phyloP scores from a whole-genome alignment of 2,113 vertebrate species.

The Myiopsitta monachus region DNA sequence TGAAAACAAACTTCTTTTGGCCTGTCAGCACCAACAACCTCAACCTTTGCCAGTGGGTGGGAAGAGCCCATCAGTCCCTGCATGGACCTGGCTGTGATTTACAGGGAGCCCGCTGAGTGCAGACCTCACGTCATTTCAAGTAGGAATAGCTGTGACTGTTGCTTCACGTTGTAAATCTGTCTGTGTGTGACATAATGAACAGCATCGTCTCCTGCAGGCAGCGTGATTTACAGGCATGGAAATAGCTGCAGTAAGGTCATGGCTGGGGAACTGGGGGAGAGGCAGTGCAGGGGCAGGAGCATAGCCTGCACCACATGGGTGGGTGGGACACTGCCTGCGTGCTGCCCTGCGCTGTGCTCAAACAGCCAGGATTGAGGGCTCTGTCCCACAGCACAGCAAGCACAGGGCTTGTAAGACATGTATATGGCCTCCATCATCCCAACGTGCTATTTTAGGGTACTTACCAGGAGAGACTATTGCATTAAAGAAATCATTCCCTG shows the following conservation, averaged over 20 bases:
- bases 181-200: neutral
- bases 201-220: neutral
- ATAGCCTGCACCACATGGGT: neutral
- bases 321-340: accelerated
- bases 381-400: neutral
- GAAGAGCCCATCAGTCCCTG: neutral
- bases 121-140: neutral
- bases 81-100: neutral
- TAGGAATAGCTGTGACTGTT: neutral
- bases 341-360: neutral
- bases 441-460: neutral
- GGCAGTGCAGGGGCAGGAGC: accelerated
- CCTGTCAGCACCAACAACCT: neutral
- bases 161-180: conserved; percentile 16
- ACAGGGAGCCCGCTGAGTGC: accelerated
- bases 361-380: neutral
- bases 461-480: neutral
- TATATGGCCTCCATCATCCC: neutral
- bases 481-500: neutral
- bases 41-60: neutral
- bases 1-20: neutral
- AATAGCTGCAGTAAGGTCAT: neutral
- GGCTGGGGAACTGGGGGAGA: neutral
- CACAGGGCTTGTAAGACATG: neutral
- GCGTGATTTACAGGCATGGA: neutral